These are phyloP conservation scores for Montipora efflorescens DNA, from an alignment of 64 coral and sea anemone species.

Conservation along the genomic window DNA sequence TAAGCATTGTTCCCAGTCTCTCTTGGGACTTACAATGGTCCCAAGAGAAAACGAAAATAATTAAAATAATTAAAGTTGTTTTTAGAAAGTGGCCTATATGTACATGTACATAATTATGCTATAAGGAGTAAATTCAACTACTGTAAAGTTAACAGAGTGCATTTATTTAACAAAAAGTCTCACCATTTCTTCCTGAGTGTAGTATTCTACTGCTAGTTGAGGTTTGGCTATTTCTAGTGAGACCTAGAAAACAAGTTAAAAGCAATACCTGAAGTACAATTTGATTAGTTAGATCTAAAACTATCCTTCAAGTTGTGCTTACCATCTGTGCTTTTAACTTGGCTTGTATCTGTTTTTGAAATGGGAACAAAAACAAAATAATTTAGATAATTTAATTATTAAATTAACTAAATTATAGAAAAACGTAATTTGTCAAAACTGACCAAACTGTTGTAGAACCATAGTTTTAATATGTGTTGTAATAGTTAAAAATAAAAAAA, in stretches of 20 bases:
- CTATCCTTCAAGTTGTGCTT: not conserved
- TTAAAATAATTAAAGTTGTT: too few relatives aligned
- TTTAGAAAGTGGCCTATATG: too few relatives aligned
- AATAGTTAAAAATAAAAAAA: too few relatives aligned
- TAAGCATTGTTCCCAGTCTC: too few relatives aligned
- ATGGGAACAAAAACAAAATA: not conserved
- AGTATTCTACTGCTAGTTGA: constrained; percentile 79
- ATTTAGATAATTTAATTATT: not conserved
- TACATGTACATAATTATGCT: not conserved
- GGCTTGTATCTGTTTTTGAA: constrained; percentile 53
- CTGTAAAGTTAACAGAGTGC: not conserved
- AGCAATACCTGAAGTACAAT: not conserved
- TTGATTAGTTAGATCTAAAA: not conserved
- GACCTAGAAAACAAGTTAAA: constrained; percentile 65
- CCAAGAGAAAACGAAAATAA: too few relatives aligned
- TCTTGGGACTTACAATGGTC: too few relatives aligned
- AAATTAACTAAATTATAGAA: too few relatives aligned
- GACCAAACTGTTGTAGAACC: too few relatives aligned
- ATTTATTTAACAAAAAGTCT: not conserved
- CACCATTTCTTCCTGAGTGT: constrained; percentile 99
- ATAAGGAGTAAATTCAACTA: not conserved
- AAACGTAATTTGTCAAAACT: too few relatives aligned
- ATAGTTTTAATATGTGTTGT: too few relatives aligned
- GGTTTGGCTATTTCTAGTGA: constrained; percentile 87
- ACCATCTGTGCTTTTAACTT: constrained; percentile 69